Percentiles rank a stretch among this genome's conserved stretches.
Conservation (phyloP, 2,113 vertebrate genomes). For the Myrmecophaga tridactyla region DNA sequence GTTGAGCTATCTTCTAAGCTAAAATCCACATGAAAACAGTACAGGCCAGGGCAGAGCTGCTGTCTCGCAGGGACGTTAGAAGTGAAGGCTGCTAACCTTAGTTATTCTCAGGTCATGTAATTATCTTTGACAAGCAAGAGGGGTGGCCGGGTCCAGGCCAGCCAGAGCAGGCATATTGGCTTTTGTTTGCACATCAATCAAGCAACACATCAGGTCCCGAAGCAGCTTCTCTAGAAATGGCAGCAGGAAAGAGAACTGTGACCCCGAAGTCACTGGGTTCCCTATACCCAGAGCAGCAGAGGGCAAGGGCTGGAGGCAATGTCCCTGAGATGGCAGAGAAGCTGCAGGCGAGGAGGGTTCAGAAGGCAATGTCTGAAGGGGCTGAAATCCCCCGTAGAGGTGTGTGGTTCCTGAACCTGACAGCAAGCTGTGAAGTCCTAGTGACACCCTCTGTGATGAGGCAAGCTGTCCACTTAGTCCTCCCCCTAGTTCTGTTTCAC, state of each 20-base stretch:
- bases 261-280: not conserved
- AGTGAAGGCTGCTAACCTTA: rapidly evolving
- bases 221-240: not conserved
- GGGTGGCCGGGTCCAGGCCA: not conserved
- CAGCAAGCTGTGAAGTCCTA: not conserved
- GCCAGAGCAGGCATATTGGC: not conserved
- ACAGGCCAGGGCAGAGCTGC: not conserved
- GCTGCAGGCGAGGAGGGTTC: not conserved
- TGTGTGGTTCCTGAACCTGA: not conserved
- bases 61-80: too few relatives aligned
- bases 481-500: too few relatives aligned
- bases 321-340: too few relatives aligned
- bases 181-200: not conserved
- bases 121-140: not conserved
- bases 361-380: not conserved
- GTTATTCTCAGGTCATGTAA: not conserved
- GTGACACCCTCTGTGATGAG: not conserved
- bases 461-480: not conserved
- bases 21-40: not conserved
- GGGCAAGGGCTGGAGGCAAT: rapidly evolving
- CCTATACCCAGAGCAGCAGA: too few relatives aligned
- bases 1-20: not conserved
- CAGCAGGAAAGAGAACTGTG: not conserved
- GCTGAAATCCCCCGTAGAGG: not conserved
- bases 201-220: not conserved